phyloP scores from a whole-genome alignment of 2,113 vertebrate genomes.

The mouse (Mus musculus) region GRCm39 chr2:37263001-37263500 shows the following conservation, averaged over 20 bases:
- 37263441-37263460: constrained; percentile 88
- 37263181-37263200: constrained; percentile 88
- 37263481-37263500: constrained; percentile 90
- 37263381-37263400: constrained; percentile 85
- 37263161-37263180: constrained; percentile 89
- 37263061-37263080: too few relatives aligned
- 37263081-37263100: too few relatives aligned
- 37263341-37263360: constrained; percentile 85
- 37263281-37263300: constrained; percentile 84
- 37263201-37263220: constrained; percentile 88
- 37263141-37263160: constrained; percentile 90
- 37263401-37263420: constrained; percentile 86
- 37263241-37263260: constrained; percentile 89
- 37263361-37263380: constrained; percentile 87
- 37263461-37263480: constrained; percentile 90
- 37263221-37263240: constrained; percentile 87
- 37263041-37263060: too few relatives aligned
- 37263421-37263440: constrained; percentile 85
- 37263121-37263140: constrained; percentile 86
- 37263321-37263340: constrained; percentile 83
- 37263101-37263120: too few relatives aligned
- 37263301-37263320: constrained; percentile 85
- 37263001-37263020: constrained; percentile 88
- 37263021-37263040: too few relatives aligned
- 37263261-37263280: constrained; percentile 87